Conservation (phyloP, 2,113 vertebrate species). For the Heterochromis multidens region DNA sequence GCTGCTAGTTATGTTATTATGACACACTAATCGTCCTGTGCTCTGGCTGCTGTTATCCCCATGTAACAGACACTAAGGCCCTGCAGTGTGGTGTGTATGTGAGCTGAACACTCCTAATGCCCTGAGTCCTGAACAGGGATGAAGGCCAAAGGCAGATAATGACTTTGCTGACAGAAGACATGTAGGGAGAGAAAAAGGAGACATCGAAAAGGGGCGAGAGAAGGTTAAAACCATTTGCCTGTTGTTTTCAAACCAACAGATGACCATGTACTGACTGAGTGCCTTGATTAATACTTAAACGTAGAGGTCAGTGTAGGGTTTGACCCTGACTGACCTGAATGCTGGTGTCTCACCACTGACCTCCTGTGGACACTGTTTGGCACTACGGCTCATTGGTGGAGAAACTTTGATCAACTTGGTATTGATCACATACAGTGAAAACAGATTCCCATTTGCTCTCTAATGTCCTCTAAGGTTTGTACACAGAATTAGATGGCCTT, state of each 20-base stretch:
- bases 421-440: background rate
- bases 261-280: fast-evolving
- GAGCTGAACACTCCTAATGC: background rate
- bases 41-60: background rate
- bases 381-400: background rate
- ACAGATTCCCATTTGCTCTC: background rate
- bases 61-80: background rate
- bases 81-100: background rate
- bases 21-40: background rate
- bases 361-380: constrained; percentile 43
- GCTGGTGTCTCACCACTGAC: constrained; percentile 27
- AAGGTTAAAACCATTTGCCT: background rate
- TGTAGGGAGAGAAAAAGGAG: background rate
- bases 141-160: constrained; percentile 31
- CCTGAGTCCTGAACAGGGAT: constrained; percentile 16
- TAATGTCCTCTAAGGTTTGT: background rate
- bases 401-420: background rate
- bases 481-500: background rate
- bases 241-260: background rate
- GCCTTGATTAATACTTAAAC: background rate
- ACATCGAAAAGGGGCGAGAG: background rate
- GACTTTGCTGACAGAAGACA: constrained; percentile 7
- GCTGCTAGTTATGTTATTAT: background rate
- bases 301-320: background rate
- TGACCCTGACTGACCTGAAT: constrained; percentile 17